Evolutionary conservation across 2,797 vertebrate species (phyloP), one percentile per base, ranked within the genome.

Genomic region (Girardinus metallicus): DNA sequence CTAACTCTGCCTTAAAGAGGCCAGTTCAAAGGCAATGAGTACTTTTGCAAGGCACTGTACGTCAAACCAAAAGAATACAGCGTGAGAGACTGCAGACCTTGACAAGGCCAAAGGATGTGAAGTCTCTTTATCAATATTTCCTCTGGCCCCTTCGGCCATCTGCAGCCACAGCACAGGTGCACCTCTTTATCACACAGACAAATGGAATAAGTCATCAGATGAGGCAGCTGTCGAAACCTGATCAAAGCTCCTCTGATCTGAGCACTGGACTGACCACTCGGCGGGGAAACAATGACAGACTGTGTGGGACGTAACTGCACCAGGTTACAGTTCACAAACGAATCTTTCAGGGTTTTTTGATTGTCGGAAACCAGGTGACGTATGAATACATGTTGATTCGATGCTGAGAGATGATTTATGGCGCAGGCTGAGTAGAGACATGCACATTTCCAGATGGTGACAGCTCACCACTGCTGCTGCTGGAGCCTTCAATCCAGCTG

Each of bases 371-470:
- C 15, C 31, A 55, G 55, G 41, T 62, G 76, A 76, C 62, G 68
- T n/a, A 51, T 41, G 85, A 76, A 83, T 76, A 86, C 88, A 75
- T 86, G 89, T 87, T 90, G 88, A 85, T 79, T 82, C 70, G 49
- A 88, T 83, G 79, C 81, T 87, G 82, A 74, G 83, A 41, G 78
- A 82, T 86, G 90, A 93, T 88, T 92, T 90, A 86, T 86, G 82
- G 83, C 51, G 84, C 83, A 82, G 81, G 88, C 79, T 87, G 90
- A 85, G 83, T 81, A 74, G 85, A 91, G 89, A 92, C 87, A 34
- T 90, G 84, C 72, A 81, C 88, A 93, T 88, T 90, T 94, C 93
- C 94, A 94, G 92, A 91, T 95, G 93, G 94, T 93, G 93, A 95
- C 93, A 92, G 91, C 91, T 94, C 91, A 92, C 85, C 91, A 77